Evolutionary conservation across 2,888 invertebrate genomes (phyloP).

Genomic region (Drosophila borealis): DNA sequence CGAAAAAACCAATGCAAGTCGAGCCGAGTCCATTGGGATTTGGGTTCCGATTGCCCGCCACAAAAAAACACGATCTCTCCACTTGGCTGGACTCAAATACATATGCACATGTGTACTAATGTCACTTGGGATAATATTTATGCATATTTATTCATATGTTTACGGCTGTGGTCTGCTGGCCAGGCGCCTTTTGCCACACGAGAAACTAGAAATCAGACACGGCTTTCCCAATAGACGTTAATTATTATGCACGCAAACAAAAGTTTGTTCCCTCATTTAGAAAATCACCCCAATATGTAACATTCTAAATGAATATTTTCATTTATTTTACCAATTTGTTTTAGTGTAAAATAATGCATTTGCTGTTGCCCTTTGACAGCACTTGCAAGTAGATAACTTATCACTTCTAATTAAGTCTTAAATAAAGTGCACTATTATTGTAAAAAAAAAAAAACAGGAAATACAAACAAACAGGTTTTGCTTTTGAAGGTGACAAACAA

Average conservation of each 20-base stretch:
- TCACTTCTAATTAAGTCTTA: slow-evolving; percentile 7
- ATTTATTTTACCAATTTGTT: too few species aligned
- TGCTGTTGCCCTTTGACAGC: slow-evolving; percentile 16
- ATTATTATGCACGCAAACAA: neutral
- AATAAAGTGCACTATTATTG: neutral
- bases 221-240: slow-evolving; percentile 8
- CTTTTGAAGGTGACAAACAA: too few species aligned
- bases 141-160: slow-evolving; percentile 57
- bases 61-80: slow-evolving; percentile 33
- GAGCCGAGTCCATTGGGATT: slow-evolving; percentile 27
- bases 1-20: slow-evolving; percentile 10
- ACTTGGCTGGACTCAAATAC: neutral
- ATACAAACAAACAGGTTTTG: slow-evolving; percentile 4
- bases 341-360: neutral
- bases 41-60: slow-evolving; percentile 7
- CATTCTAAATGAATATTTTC: too few species aligned
- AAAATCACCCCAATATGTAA: too few species aligned
- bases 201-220: slow-evolving; percentile 20
- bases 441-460: slow-evolving; percentile 19
- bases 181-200: slow-evolving; percentile 42
- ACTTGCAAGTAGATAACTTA: slow-evolving; percentile 6
- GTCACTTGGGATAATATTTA: slow-evolving; percentile 44
- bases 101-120: neutral
- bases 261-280: too few species aligned
- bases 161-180: slow-evolving; percentile 44